phyloP scores from a whole-genome alignment of 2,888 invertebrate species.

The Drosophila pseudotakahashii region DNA sequence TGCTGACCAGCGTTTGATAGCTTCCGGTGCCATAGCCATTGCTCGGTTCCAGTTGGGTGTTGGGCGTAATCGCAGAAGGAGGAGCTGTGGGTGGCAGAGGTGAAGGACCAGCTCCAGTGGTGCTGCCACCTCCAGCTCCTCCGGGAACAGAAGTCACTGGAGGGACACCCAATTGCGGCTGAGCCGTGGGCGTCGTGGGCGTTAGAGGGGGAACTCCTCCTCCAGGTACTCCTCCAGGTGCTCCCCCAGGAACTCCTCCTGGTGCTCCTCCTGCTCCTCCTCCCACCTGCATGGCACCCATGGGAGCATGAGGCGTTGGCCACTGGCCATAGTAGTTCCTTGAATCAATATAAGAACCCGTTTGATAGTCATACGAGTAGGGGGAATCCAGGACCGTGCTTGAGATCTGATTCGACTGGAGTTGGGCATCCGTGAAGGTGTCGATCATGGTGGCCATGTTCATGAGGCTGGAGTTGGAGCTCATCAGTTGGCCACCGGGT shows the following conservation, averaged over 20 bases:
- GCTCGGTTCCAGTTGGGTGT: constrained; percentile 68
- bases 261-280: constrained; percentile 39
- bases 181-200: constrained; percentile 57
- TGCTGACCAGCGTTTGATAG: constrained; percentile 66
- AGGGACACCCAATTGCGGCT: constrained; percentile 36
- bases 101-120: constrained; percentile 23
- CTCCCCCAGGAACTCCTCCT: constrained; percentile 22
- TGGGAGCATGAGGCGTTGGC: constrained; percentile 85
- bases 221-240: constrained; percentile 44
- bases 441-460: constrained; percentile 92
- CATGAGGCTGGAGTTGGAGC: constrained; percentile 86
- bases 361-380: constrained; percentile 87
- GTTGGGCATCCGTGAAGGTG: constrained; percentile 90
- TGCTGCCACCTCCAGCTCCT: constrained; percentile 1
- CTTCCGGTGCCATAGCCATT: constrained; percentile 67
- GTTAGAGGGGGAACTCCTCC: constrained; percentile 50
- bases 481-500: constrained; percentile 84
- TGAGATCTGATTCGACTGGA: constrained; percentile 94
- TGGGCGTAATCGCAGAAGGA: constrained; percentile 40
- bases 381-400: constrained; percentile 92
- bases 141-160: constrained; percentile 35
- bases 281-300: constrained; percentile 69
- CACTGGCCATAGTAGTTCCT: constrained; percentile 88
- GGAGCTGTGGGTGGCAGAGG: constrained; percentile 23
- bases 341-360: constrained; percentile 86